These are phyloP conservation scores for Uloborus diversus DNA, from an alignment of 1,140 invertebrate species.

Conservation along the genomic window DNA sequence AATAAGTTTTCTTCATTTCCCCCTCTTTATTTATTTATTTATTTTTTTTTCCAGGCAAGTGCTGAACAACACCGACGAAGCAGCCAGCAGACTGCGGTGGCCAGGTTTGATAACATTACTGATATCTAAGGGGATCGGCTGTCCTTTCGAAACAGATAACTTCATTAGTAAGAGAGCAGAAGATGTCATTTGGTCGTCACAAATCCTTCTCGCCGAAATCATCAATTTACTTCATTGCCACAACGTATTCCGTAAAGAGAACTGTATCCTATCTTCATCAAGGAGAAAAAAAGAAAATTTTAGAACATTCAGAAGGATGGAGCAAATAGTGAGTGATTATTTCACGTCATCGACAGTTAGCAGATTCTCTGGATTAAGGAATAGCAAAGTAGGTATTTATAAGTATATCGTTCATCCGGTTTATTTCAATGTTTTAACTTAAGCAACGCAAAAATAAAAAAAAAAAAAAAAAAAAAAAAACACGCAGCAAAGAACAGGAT, in stretches of 20 bases:
- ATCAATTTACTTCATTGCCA: slow-evolving; percentile 31
- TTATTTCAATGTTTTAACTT: too few relatives aligned
- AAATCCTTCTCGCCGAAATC: slow-evolving; percentile 23
- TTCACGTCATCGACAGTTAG: slow-evolving; percentile 10
- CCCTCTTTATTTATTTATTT: not conserved
- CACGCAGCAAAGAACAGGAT: too few relatives aligned
- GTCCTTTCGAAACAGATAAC: slow-evolving; percentile 17
- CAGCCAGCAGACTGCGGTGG: slow-evolving; percentile 7
- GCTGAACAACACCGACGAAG: slow-evolving; percentile 2
- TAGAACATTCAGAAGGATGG: not conserved
- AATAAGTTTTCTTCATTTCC: not conserved
- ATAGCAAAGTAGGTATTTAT: slow-evolving; percentile 4
- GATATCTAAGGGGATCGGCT: slow-evolving; percentile 7
- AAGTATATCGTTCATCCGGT: not conserved
- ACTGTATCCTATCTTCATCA: not conserved
- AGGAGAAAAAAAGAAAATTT: not conserved
- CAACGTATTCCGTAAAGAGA: slow-evolving; percentile 27
- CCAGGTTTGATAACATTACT: slow-evolving; percentile 24
- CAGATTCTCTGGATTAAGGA: slow-evolving; percentile 4
- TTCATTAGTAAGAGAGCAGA: slow-evolving; percentile 30
- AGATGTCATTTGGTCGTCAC: slow-evolving; percentile 38
- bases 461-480: too few relatives aligned
- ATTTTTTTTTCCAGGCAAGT: slow-evolving; percentile 16
- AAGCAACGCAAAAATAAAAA: too few relatives aligned
- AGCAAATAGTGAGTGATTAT: slow-evolving; percentile 10